Evolutionary conservation across 92 coral and sea anemone genomes (phyloP).

Genomic region (Epizoanthus scotinus): DNA sequence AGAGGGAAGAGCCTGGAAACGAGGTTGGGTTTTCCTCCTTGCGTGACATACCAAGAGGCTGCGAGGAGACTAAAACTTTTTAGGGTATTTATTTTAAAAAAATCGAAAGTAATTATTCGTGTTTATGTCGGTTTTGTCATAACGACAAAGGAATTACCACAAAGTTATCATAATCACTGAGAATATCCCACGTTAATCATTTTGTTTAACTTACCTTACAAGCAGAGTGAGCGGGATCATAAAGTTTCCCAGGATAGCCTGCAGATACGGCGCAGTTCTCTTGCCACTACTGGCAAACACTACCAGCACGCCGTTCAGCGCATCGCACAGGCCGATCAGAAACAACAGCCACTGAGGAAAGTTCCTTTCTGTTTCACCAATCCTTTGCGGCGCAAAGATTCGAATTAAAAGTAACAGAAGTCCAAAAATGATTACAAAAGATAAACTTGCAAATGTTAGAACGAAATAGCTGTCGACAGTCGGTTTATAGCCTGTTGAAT

Average conservation of each 20-base stretch:
- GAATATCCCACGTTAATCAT: not conserved
- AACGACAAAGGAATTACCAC: not conserved
- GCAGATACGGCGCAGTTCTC: slow-evolving; percentile 91
- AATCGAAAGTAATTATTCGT: not conserved
- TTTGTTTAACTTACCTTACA: slow-evolving; percentile 56
- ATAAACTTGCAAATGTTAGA: slow-evolving; percentile 61
- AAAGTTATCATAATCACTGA: no score
- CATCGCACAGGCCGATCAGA: slow-evolving; percentile 74
- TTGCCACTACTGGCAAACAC: slow-evolving; percentile 80
- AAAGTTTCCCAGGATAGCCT: slow-evolving; percentile 83
- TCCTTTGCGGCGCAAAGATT: slow-evolving; percentile 46
- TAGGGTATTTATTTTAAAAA: no score
- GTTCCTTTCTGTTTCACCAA: slow-evolving; percentile 69
- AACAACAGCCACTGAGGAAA: slow-evolving; percentile 69
- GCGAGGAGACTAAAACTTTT: no score
- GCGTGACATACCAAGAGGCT: no score
- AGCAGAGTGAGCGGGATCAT: slow-evolving; percentile 72
- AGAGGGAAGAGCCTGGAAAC: no score
- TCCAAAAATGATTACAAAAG: slow-evolving; percentile 79
- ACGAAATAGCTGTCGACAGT: slow-evolving; percentile 80
- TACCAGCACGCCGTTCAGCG: slow-evolving; percentile 68
- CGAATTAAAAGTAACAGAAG: slow-evolving; percentile 36
- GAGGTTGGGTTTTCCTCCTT: no score
- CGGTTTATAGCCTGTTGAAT: not conserved
- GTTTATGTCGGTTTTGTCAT: not conserved